Evolutionary conservation across 53 echinoderm and acorn worm genomes (phyloP), one percentile per base, ranked within the genome.

Genomic region (Astropecten irregularis): DNA sequence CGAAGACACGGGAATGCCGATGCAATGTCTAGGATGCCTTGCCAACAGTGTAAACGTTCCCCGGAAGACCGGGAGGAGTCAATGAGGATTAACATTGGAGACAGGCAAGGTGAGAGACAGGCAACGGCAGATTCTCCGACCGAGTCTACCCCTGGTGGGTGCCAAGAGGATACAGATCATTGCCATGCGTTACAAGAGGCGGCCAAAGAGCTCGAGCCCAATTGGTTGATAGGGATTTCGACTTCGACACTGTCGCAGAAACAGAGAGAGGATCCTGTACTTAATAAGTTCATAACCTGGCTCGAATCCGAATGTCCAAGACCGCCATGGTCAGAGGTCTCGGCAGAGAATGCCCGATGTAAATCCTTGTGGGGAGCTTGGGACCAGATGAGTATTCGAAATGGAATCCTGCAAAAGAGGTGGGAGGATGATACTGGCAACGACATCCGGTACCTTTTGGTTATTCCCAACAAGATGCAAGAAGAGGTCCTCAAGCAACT

Each of bases 241-340:
- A 33, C 25, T 32, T 14, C 7, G 1, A 32, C 51, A 23, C 72
- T 51, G 28, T 0, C 52, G 19, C 20, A 52, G 15, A 72, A 51
- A 25, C 33, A 72, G 53, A 4, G 51, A 25, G 72, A n/a, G 10
- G 72, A 72, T 9, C 52, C 48, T n/a, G 21, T 31, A 2, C 23
- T 72, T 0, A 1, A 2, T 35, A 72, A 52, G n/a, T n/a, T n/a
- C n/a, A n/a, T n/a, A n/a, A n/a, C n/a, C n/a, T n/a, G n/a, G n/a
- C n/a, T n/a, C n/a, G n/a, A n/a, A n/a, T n/a, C n/a, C n/a, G n/a
- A n/a, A n/a, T n/a, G n/a, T n/a, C n/a, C n/a, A n/a, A n/a, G n/a
- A n/a, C n/a, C n/a, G n/a, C n/a, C n/a, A n/a, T 72, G 89, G 89
- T 18, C 28, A 20, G 76, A 65, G 7, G 36, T 89, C 15, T 88